These are phyloP conservation scores for Sycobia sp. DNA, from an alignment of 1,140 invertebrate species.

Conservation along the genomic window DNA sequence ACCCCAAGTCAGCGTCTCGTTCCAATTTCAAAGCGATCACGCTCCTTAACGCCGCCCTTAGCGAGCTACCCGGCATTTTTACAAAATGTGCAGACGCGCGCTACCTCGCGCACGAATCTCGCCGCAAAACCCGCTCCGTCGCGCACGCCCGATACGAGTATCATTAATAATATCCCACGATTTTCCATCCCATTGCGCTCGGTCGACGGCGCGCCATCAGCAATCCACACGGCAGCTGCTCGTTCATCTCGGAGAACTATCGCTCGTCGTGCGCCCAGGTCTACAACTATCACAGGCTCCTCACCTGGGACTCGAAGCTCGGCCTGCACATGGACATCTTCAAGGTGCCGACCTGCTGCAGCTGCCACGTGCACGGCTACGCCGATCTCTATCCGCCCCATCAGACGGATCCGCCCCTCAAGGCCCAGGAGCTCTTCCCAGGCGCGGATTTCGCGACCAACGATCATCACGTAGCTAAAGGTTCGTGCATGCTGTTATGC, in stretches of 20 bases:
- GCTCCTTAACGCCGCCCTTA: too few relatives aligned
- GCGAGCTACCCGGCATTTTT: too few relatives aligned
- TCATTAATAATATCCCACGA: too few relatives aligned
- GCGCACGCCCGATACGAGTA: too few relatives aligned
- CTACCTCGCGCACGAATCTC: too few relatives aligned
- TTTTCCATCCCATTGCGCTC: not conserved
- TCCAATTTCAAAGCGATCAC: too few relatives aligned
- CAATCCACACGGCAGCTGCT: constrained; percentile 74
- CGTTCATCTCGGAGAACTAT: constrained; percentile 80
- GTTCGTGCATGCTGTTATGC: constrained; percentile 3
- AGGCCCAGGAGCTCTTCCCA: constrained; percentile 52
- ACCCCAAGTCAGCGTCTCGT: too few relatives aligned
- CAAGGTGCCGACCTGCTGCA: constrained; percentile 84
- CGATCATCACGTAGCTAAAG: constrained; percentile 38
- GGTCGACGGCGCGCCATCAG: constrained; percentile 55
- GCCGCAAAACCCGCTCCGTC: too few relatives aligned
- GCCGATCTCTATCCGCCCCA: constrained; percentile 69
- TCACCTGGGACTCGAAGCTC: constrained; percentile 81
- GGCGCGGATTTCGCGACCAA: constrained; percentile 52
- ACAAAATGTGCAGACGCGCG: too few relatives aligned
- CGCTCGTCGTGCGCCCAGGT: constrained; percentile 83
- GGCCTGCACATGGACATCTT: constrained; percentile 87
- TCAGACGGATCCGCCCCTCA: constrained; percentile 52
- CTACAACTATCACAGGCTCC: constrained; percentile 83
- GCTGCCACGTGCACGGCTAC: constrained; percentile 80